Percentiles rank a stretch among this genome's conserved stretches.
Conservation (phyloP, 2,113 vertebrate species). For the Nyctibius bracteatus region DNA sequence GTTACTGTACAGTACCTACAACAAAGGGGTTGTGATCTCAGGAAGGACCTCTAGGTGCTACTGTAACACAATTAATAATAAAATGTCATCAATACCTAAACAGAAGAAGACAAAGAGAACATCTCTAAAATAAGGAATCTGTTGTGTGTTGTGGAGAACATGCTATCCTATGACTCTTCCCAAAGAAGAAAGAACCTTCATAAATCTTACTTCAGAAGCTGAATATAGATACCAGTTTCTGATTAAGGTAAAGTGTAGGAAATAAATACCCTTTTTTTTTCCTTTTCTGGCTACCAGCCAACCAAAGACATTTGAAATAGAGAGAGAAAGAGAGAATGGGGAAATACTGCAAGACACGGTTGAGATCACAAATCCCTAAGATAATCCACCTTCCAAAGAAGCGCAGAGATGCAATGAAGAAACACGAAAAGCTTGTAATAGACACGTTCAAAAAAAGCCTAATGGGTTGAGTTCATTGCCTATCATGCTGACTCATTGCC, state of each 20-base stretch:
- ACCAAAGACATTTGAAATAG: not conserved
- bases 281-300: not conserved
- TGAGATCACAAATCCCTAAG: not conserved
- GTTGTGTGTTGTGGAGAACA: not conserved
- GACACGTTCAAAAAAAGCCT: not conserved
- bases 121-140: not conserved
- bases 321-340: not conserved
- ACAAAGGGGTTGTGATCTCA: slow-evolving; percentile 12
- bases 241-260: not conserved
- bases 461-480: not conserved
- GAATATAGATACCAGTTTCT: not conserved
- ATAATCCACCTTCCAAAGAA: not conserved
- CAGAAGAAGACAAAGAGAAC: not conserved
- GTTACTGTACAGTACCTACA: not conserved
- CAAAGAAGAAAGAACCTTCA: not conserved
- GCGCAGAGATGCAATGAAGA: not conserved
- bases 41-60: slow-evolving; percentile 36
- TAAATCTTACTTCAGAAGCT: not conserved
- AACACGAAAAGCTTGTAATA: not conserved
- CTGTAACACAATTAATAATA: slow-evolving; percentile 4
- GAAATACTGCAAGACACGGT: not conserved
- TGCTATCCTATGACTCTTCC: not conserved
- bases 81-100: not conserved
- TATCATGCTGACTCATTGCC: not conserved
- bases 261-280: not conserved